Evolutionary conservation across 2,113 vertebrate genomes (phyloP).

Genomic region (Myxocyprinus asiaticus): DNA sequence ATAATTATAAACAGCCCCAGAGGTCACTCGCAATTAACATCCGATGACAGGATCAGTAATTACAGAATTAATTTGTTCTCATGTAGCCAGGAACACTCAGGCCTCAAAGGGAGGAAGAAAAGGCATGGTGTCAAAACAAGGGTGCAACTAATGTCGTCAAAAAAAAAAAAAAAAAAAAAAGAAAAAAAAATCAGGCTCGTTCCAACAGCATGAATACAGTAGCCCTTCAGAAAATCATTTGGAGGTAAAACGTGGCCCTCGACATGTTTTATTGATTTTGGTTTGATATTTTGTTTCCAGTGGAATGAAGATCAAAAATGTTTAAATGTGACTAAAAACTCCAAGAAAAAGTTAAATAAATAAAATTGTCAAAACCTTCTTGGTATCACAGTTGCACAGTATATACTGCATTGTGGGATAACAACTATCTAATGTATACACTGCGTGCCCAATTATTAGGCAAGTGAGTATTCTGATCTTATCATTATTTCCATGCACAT

Average conservation of each 20-base stretch:
- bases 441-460: no score
- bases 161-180: conserved; percentile 13
- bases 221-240: conserved; percentile 8
- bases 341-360: background rate
- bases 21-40: conserved; percentile 47
- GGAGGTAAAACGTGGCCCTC: conserved; percentile 9
- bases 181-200: conserved; percentile 32
- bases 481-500: background rate
- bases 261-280: conserved; percentile 42
- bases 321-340: background rate
- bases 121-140: conserved; percentile 42
- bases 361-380: no score
- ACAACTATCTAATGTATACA: conserved; percentile 9
- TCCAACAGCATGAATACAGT: conserved; percentile 20
- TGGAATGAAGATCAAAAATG: background rate
- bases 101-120: conserved; percentile 22
- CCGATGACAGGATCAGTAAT: conserved; percentile 43
- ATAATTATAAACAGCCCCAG: conserved; percentile 43
- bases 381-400: background rate
- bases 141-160: conserved; percentile 25
- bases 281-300: background rate
- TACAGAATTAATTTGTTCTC: conserved; percentile 27
- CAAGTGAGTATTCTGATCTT: conserved; percentile 5
- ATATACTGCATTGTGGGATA: background rate
- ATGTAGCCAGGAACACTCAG: background rate